These are phyloP conservation scores for Cathartes aura DNA, from an alignment of 2,113 vertebrate species.

Conservation along the genomic window DNA sequence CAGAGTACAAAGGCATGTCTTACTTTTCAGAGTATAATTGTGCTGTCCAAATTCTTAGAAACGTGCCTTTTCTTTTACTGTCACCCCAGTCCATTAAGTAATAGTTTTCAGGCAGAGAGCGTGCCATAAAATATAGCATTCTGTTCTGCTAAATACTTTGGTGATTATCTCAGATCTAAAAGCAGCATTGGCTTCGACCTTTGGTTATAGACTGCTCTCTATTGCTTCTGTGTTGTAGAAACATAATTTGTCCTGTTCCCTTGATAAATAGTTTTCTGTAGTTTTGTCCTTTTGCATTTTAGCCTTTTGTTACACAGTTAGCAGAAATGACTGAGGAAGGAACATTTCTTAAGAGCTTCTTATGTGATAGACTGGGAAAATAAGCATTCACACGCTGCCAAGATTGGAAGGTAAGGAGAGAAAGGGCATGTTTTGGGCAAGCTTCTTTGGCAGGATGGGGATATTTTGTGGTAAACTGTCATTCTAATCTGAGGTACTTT, in stretches of 20 bases:
- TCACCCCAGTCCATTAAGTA: neutral
- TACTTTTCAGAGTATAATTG: neutral
- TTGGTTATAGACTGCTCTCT: neutral
- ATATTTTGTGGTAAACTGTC: constrained; percentile 36
- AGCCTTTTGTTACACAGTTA: neutral
- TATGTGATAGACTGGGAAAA: neutral
- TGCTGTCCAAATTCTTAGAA: neutral
- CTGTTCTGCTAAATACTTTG: constrained; percentile 29
- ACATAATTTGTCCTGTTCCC: neutral
- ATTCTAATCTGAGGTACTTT: constrained; percentile 35
- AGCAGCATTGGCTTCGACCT: neutral
- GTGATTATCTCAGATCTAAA: constrained; percentile 11
- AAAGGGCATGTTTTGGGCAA: constrained; percentile 53
- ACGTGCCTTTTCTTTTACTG: neutral
- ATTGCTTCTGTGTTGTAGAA: neutral
- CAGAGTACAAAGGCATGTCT: neutral
- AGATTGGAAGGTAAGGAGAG: neutral
- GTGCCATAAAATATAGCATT: neutral
- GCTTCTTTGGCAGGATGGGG: neutral
- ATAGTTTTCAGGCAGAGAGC: neutral
- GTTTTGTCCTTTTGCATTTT: neutral
- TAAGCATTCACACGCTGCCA: neutral
- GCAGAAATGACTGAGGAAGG: neutral
- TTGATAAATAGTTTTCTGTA: neutral
- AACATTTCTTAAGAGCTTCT: neutral